phyloP scores from a whole-genome alignment of 2,797 vertebrate genomes.

The Staurois parvus region DNA sequence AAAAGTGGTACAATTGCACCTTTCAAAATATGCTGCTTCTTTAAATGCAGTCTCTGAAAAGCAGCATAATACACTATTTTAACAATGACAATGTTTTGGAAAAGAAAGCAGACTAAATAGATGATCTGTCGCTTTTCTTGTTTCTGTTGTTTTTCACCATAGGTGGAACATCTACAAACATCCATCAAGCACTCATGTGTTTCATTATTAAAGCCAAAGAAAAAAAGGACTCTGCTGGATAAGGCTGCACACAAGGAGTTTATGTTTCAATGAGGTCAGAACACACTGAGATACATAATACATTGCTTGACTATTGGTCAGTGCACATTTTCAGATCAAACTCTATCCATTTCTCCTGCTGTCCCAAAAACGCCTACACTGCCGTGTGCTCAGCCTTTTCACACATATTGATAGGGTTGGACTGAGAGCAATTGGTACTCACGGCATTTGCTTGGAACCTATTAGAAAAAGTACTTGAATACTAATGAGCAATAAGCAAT shows the following conservation, averaged over 20 bases:
- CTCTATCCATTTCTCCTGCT: conserved; percentile 57
- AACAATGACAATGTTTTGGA: conserved; percentile 13
- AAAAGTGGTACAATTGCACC: too few relatives aligned
- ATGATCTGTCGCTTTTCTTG: conserved; percentile 1
- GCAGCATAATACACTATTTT: not conserved
- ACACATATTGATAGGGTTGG: conserved; percentile 60
- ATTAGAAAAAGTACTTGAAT: not conserved
- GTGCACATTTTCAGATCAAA: conserved; percentile 63
- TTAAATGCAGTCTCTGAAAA: not conserved
- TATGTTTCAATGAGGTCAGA: conserved; percentile 59
- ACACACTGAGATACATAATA: conserved; percentile 63
- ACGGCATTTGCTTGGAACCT: conserved; percentile 65
- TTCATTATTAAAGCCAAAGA: conserved; percentile 32
- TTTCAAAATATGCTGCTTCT: not conserved
- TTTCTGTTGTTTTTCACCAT: conserved; percentile 39
- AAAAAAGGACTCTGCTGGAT: conserved; percentile 25
- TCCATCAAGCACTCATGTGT: conserved; percentile 41
- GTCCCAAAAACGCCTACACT: conserved; percentile 52
- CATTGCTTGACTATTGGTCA: conserved; percentile 55
- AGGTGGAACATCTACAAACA: conserved; percentile 13
- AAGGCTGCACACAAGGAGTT: conserved; percentile 59
- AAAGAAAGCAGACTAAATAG: conserved; percentile 8
- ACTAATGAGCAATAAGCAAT: conserved; percentile 23
- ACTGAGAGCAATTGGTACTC: conserved; percentile 55
- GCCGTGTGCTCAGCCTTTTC: conserved; percentile 50